Percentiles rank a stretch among this genome's conserved stretches.
These are phyloP conservation scores for Eilema caniola DNA, from an alignment of 2,888 invertebrate genomes.

Conservation along the genomic window DNA sequence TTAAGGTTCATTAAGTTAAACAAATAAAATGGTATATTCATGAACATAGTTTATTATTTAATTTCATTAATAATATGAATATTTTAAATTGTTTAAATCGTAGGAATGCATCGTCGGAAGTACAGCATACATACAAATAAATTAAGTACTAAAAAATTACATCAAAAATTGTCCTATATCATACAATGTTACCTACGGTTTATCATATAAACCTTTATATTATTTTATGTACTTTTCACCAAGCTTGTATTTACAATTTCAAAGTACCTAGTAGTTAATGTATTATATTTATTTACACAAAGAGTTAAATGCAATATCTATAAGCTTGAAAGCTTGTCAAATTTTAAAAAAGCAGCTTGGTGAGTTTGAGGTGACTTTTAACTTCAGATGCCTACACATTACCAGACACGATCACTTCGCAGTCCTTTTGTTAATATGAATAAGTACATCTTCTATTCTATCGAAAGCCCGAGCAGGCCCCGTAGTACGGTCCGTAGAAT, in stretches of 20 bases:
- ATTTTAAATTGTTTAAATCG: conserved; percentile 78
- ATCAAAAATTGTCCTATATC: conserved; percentile 70
- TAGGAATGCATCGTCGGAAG: conserved; percentile 81
- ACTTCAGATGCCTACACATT: conserved; percentile 1
- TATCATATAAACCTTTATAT: conserved; percentile 79
- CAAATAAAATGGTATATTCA: conserved; percentile 57
- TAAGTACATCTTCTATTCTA: neutral
- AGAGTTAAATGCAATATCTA: conserved; percentile 66
- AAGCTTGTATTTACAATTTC: conserved; percentile 71
- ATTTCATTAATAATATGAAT: conserved; percentile 65
- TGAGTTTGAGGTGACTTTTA: conserved; percentile 24
- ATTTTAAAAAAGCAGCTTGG: conserved; percentile 41
- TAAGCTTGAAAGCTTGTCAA: conserved; percentile 49
- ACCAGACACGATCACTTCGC: neutral
- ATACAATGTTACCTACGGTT: conserved; percentile 73
- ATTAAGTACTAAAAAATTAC: conserved; percentile 81
- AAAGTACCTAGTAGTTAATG: conserved; percentile 48
- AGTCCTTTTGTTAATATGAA: neutral
- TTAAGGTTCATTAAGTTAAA: conserved; percentile 38
- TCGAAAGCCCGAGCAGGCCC: neutral
- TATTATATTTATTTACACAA: conserved; percentile 61
- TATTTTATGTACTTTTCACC: conserved; percentile 69
- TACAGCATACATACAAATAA: conserved; percentile 79
- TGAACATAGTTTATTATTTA: conserved; percentile 78
- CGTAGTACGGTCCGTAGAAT: neutral